Evolutionary conservation across 2,888 invertebrate genomes (phyloP).

Genomic region (Craniophora ligustri): DNA sequence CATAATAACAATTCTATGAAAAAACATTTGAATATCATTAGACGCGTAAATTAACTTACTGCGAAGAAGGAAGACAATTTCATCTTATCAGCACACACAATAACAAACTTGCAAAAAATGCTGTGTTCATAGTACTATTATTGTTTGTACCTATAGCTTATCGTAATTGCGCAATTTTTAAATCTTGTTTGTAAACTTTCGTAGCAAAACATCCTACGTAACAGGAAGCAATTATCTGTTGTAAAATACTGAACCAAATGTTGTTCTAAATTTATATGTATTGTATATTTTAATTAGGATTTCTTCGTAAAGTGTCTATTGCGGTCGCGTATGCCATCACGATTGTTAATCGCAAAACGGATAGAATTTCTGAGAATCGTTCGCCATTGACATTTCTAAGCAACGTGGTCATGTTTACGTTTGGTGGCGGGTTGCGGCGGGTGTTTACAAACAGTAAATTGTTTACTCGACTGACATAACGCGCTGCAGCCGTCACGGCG

Average conservation of each 20-base stretch:
- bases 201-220: conserved; percentile 7
- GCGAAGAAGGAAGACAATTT: conserved; percentile 5
- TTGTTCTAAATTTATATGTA: conserved; percentile 6
- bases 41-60: not conserved
- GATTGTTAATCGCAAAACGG: conserved; percentile 59
- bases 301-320: conserved; percentile 34
- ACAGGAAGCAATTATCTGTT: conserved; percentile 5
- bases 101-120: conserved; percentile 22
- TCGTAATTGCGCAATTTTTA: conserved; percentile 29
- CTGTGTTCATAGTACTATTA: conserved; percentile 8
- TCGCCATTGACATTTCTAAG: conserved; percentile 76
- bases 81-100: conserved; percentile 32
- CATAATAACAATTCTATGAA: conserved; percentile 2
- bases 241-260: not conserved
- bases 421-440: conserved; percentile 62
- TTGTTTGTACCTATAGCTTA: conserved; percentile 23
- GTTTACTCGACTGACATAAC: conserved; percentile 79
- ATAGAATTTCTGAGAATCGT: conserved; percentile 63
- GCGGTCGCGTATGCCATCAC: conserved; percentile 25
- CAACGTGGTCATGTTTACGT: conserved; percentile 82
- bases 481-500: conserved; percentile 67
- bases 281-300: conserved; percentile 20
- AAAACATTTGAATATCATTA: conserved; percentile 11
- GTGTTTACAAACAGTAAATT: conserved; percentile 86
- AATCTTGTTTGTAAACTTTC: conserved; percentile 15